These are phyloP conservation scores for Poecilobothrus nobilitatus DNA, from an alignment of 2,888 invertebrate genomes.

Conservation along the genomic window DNA sequence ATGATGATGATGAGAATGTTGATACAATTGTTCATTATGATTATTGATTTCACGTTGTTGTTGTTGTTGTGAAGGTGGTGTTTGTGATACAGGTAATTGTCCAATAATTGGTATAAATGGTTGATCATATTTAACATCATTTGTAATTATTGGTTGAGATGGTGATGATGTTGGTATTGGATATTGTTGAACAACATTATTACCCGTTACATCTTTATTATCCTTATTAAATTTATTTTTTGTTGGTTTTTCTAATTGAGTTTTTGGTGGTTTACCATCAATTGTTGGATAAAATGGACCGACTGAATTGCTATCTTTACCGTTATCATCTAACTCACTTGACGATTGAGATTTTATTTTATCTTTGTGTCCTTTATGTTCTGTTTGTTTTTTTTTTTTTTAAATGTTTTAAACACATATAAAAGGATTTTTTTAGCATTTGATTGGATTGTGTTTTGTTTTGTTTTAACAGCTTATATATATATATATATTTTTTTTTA, in stretches of 20 bases:
- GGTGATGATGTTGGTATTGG: neutral
- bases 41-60: slow-evolving; percentile 22
- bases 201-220: neutral
- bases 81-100: slow-evolving; percentile 44
- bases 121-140: slow-evolving; percentile 38
- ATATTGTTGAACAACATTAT: neutral
- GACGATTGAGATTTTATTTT: slow-evolving; percentile 10
- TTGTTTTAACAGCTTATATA: no score
- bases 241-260: slow-evolving; percentile 26
- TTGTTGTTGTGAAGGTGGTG: slow-evolving; percentile 41
- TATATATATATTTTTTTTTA: no score
- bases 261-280: slow-evolving; percentile 40
- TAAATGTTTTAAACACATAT: neutral
- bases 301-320: slow-evolving; percentile 29
- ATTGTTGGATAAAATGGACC: slow-evolving; percentile 40
- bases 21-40: neutral
- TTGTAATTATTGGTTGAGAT: slow-evolving; percentile 25
- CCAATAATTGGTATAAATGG: slow-evolving; percentile 25
- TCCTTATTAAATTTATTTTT: slow-evolving; percentile 26
- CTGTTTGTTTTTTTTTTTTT: neutral
- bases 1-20: slow-evolving; percentile 27
- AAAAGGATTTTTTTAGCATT: neutral
- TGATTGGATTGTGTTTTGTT: neutral
- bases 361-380: slow-evolving; percentile 11
- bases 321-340: slow-evolving; percentile 17